Conservation (phyloP, 2,888 invertebrate species). For the Mycalesis mineus region DNA sequence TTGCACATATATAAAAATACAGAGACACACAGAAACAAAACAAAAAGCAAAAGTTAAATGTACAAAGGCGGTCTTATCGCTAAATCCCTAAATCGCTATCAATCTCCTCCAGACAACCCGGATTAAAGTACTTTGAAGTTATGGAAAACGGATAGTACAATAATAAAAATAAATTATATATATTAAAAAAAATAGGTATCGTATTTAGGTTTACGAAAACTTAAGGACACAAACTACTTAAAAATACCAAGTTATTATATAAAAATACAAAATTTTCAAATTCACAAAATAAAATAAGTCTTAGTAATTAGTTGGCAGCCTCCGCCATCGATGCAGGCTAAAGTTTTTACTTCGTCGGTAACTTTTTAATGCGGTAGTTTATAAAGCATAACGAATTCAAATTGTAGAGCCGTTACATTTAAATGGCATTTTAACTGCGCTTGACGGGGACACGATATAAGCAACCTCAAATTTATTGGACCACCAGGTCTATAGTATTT, state of each 20-base stretch:
- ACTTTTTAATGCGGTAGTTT: background rate
- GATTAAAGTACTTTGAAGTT: too few relatives aligned
- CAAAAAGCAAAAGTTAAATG: too few relatives aligned
- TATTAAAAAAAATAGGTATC: background rate
- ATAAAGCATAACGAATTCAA: constrained; percentile 12
- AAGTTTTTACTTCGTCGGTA: background rate
- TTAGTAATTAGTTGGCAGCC: background rate
- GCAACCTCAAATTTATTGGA: background rate
- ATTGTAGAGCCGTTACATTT: background rate
- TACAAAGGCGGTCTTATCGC: too few relatives aligned
- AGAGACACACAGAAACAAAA: too few relatives aligned
- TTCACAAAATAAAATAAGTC: background rate
- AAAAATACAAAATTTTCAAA: background rate
- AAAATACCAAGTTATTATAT: too few relatives aligned
- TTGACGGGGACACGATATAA: background rate
- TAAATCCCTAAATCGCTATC: too few relatives aligned
- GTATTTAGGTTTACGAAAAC: background rate
- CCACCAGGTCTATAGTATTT: background rate
- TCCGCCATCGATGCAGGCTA: background rate
- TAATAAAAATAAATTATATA: too few relatives aligned
- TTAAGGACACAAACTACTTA: too few relatives aligned
- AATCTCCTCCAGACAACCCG: too few relatives aligned
- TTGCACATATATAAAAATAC: too few relatives aligned
- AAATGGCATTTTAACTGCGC: too few relatives aligned
- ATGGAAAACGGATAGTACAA: too few relatives aligned